Conservation (phyloP, 2,888 invertebrate species). For the Polyommatus icarus region DNA sequence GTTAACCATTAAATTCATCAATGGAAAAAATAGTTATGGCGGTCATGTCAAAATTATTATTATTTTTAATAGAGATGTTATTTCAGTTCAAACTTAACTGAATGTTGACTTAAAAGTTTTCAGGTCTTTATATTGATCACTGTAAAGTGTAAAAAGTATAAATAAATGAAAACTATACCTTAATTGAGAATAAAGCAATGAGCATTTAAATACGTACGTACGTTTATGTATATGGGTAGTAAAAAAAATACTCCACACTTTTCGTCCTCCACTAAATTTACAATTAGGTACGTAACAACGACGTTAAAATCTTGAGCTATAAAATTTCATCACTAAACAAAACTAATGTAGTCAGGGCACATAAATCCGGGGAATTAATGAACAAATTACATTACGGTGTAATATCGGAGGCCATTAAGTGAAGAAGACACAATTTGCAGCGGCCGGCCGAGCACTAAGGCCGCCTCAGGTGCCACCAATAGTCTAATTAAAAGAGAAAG, state of each 20-base stretch:
- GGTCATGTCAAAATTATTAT: too few relatives aligned
- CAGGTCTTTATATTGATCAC: too few relatives aligned
- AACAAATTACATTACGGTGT: conserved; percentile 31
- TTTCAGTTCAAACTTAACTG: too few relatives aligned
- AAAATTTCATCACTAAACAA: not conserved
- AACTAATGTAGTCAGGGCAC: not conserved
- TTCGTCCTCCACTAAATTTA: too few relatives aligned
- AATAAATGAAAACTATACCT: too few relatives aligned
- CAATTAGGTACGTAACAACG: not conserved
- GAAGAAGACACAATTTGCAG: conserved; percentile 59
- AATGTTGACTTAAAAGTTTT: too few relatives aligned
- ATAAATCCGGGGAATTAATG: conserved; percentile 12
- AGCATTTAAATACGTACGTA: too few relatives aligned
- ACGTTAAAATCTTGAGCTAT: not conserved
- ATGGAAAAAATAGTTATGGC: too few relatives aligned
- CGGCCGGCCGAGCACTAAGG: conserved; percentile 48
- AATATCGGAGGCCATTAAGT: conserved; percentile 48
- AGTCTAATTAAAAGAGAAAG: conserved; percentile 69
- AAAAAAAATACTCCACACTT: not conserved
- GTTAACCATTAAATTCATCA: too few relatives aligned
- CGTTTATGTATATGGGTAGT: not conserved
- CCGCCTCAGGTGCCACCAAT: conserved; percentile 68
- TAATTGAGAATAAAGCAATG: too few relatives aligned
- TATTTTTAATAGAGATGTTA: too few relatives aligned
- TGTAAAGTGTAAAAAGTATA: too few relatives aligned